These are phyloP conservation scores for Zelostemma sp. DNA, from an alignment of 1,140 invertebrate genomes.

Conservation along the genomic window DNA sequence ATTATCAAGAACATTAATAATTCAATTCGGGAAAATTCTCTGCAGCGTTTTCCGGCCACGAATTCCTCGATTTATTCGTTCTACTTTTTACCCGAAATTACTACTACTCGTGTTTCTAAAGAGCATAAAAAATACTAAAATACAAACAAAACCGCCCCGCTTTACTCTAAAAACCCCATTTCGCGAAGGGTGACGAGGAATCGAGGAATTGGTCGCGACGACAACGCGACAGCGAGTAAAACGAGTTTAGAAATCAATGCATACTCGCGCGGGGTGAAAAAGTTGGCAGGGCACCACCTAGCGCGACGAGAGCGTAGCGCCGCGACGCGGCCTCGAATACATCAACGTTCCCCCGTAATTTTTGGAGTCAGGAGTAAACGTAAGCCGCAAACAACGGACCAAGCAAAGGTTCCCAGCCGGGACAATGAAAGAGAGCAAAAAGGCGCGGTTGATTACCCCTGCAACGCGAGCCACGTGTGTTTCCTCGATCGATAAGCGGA, in stretches of 20 bases:
- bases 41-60: too few species aligned
- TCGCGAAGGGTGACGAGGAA: too few species aligned
- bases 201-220: constrained; percentile 37
- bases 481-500: constrained; percentile 42
- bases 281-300: constrained; percentile 30
- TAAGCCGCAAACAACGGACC: constrained; percentile 10
- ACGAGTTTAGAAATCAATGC: constrained; percentile 52
- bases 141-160: too few species aligned
- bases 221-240: constrained; percentile 40
- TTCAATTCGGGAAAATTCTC: too few species aligned
- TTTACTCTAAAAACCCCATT: too few species aligned
- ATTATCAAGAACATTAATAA: too few species aligned
- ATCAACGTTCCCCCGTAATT: constrained; percentile 29
- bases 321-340: constrained; percentile 17
- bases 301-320: constrained; percentile 39
- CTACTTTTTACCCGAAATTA: too few species aligned
- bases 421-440: constrained; percentile 7
- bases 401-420: constrained; percentile 10
- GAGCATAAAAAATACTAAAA: too few species aligned
- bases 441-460: constrained; percentile 38
- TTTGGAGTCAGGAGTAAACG: constrained; percentile 14
- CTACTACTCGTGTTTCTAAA: too few species aligned
- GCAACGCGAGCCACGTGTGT: constrained; percentile 46
- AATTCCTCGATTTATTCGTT: too few species aligned
- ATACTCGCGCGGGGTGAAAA: constrained; percentile 29